Evolutionary conservation across 2,113 vertebrate genomes (phyloP).

Genomic region (Psittacula cyanocephala): DNA sequence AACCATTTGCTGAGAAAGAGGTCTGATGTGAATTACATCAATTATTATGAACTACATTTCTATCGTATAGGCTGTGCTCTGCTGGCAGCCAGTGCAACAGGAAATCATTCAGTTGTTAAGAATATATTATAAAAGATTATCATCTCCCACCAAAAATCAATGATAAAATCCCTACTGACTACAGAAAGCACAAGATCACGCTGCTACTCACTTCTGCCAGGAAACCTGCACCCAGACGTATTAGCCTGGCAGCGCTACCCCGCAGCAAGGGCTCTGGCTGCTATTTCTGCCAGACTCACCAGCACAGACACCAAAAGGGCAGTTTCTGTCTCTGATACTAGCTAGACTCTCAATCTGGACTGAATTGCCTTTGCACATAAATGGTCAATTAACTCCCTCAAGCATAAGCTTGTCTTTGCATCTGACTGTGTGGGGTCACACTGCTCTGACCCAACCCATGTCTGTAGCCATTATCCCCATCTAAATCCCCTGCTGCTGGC

Average conservation of each 20-base stretch:
- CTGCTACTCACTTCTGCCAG: not conserved
- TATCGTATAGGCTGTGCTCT: not conserved
- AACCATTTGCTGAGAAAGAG: not conserved
- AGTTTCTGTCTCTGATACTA: not conserved
- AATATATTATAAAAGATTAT: not conserved
- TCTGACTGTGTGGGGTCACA: not conserved
- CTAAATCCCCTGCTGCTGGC: not conserved
- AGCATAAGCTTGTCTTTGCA: not conserved
- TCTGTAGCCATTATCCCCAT: not conserved
- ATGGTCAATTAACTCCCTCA: not conserved
- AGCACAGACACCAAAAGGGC: not conserved
- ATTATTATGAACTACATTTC: not conserved
- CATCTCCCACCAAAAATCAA: not conserved
- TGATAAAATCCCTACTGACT: not conserved
- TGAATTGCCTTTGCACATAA: conserved; percentile 2
- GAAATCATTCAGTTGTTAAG: not conserved
- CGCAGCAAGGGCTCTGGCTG: not conserved
- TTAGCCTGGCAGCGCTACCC: not conserved
- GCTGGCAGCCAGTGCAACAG: not conserved
- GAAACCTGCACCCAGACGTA: not conserved
- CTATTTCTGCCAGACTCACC: not conserved
- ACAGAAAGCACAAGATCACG: not conserved
- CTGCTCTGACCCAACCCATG: not conserved
- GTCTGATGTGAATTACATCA: not conserved
- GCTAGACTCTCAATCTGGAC: not conserved